Base-by-base conservation (phyloP, 2,113 vertebrate species). In the Otis tarda region DNA sequence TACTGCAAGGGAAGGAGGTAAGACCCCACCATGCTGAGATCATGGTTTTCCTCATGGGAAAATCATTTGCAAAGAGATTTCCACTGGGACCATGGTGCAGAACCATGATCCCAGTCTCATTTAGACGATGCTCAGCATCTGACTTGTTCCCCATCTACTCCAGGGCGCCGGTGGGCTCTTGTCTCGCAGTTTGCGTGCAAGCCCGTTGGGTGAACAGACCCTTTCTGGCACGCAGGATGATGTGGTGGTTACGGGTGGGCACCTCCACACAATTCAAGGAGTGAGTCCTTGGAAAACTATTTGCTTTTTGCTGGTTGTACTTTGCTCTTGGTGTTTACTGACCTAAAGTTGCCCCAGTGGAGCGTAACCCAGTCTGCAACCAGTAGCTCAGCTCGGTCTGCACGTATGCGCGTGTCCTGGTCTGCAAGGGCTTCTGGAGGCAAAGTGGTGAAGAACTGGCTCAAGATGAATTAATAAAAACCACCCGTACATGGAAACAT, bases 171-270 rank as follows among this genome's bases (percentile, higher is more conserved):
- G 6, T 30, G 49, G 31, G n/a, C 33, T 56, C 20, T 63, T 35
- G 39, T 11, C 30, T 30, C 37, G 31, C 25, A 71, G 39, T 5
- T 47, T 57, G 17, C 25, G 23, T 52, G 31, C n/a, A 61, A 57
- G 15, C 16, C 50, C 16, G 1, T 7, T 4, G 12, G 15, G 9
- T 35, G 17, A 63, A 41, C 0, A 17, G 24, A 14, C 10, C 23
- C 41, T 47, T 45, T 30, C 57, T 12, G 71, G 12, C 52, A 28
- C 22, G 41, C 47, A 39, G 73, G 35, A 18, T 1, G 1, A 22
- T 8, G 59, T 33, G 33, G 14, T 43, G 41, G 22, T 10, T 49
- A 7, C 15, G 45, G 37, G 14, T 19, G 59, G 37, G 22, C 1
- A 4, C 28, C 10, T 82, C 27, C 43, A 63, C 24, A 10, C 17